Base-by-base conservation (phyloP, 2,113 vertebrate species). In the Callionymus lyra region DNA sequence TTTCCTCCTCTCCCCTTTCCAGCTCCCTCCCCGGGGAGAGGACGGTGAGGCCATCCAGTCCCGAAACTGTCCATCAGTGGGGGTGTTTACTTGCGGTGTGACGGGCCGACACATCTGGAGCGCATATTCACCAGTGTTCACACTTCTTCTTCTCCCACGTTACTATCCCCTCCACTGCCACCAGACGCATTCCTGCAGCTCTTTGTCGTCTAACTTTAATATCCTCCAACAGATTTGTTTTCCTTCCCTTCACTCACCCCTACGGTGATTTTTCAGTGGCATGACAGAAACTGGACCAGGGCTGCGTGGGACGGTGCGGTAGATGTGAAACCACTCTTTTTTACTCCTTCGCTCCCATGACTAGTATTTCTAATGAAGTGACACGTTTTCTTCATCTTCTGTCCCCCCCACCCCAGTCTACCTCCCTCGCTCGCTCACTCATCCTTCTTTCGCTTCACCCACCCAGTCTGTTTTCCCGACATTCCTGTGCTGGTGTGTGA, bases 71-170 rank as follows among this genome's bases (percentile, higher is more conserved):
- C 92, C 89, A 89, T 98, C 94, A 98, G 89, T 43, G 48, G 57
- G 86, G 84, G 82, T 97, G 94, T 98, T 95, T 98, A 95, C 91
- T 90, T 88, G 90, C 87, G 87, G 85, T 79, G 84, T 98, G 94
- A 95, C 92, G 94, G 80, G 91, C 90, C 86, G 85, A 94, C 94
- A 98, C 94, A 98, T 98, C 94, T 98, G 94, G 94, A 98, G 92
- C 84, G 77, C 94, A 98, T 95, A 96, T 96, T 92, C 89, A 90
- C 90, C 45, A 61, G 59, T 72, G 72, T 80, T 82, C 80, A 76
- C 74, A 72, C 76, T 76, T 53, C 47, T 38, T 58, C 52, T 53
- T 59, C 31, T 45, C 53, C 53, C 56, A 43, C 43, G 55, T 62
- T n/a, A n/a, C 56, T 44, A 54, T 60, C 57, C 57, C 57, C 6